Evolutionary conservation across 1,140 invertebrate species (phyloP).

Genomic region (Bicyclus anynana): DNA sequence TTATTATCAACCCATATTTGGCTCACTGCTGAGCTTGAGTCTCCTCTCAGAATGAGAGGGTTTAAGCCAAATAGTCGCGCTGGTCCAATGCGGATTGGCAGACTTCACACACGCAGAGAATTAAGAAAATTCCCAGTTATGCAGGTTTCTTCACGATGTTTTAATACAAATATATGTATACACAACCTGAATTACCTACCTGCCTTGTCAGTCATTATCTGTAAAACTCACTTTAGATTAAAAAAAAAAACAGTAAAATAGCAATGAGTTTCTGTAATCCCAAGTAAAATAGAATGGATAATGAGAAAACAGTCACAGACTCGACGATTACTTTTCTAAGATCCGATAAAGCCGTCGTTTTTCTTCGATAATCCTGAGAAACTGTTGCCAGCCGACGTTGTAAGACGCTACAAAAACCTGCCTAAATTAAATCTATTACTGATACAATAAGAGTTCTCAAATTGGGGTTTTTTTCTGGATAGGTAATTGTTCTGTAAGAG

Average conservation of each 20-base stretch:
- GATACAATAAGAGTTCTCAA: background rate
- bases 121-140: too few relatives aligned
- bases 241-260: background rate
- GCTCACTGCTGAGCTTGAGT: too few relatives aligned
- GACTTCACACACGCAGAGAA: too few relatives aligned
- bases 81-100: too few relatives aligned
- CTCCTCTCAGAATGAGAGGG: too few relatives aligned
- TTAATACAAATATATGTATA: too few relatives aligned
- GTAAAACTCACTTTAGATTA: background rate
- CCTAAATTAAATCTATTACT: slow-evolving; percentile 17
- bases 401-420: slow-evolving; percentile 14
- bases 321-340: slow-evolving; percentile 50
- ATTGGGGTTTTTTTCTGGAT: background rate
- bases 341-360: slow-evolving; percentile 63
- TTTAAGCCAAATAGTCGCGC: too few relatives aligned
- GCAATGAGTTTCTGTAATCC: slow-evolving; percentile 18
- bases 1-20: too few relatives aligned
- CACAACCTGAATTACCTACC: too few relatives aligned
- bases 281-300: slow-evolving; percentile 42
- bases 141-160: too few relatives aligned
- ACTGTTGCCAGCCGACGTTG: slow-evolving; percentile 37
- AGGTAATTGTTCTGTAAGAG: too few relatives aligned
- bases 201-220: background rate
- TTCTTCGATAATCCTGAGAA: slow-evolving; percentile 65
- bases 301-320: slow-evolving; percentile 50